phyloP scores from a whole-genome alignment of 2,888 invertebrate genomes.

The Dermolepida albohirtum region DNA sequence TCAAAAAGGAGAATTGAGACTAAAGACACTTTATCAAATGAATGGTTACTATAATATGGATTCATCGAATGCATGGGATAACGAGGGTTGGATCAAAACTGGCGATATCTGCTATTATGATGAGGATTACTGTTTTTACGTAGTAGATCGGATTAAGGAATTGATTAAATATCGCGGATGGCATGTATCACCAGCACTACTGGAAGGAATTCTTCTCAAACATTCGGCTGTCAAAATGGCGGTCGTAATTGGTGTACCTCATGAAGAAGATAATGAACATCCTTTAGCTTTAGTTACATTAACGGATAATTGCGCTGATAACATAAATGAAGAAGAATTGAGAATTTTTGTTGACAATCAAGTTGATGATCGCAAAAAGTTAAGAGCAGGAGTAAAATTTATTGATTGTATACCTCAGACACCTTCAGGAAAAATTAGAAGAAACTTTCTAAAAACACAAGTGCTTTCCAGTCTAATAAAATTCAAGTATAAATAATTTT shows the following conservation, averaged over 20 bases:
- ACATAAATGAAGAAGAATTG: conserved; percentile 52
- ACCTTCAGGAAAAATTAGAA: conserved; percentile 59
- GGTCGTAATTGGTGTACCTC: conserved; percentile 57
- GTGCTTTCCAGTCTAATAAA: no score
- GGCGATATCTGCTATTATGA: conserved; percentile 69
- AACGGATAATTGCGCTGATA: conserved; percentile 37
- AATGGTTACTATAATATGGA: conserved; percentile 67
- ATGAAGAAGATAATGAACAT: conserved; percentile 59
- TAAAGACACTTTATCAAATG: conserved; percentile 62
- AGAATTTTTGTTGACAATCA: conserved; percentile 54
- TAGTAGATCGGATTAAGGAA: conserved; percentile 67
- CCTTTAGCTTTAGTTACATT: conserved; percentile 55
- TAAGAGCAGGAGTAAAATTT: conserved; percentile 59
- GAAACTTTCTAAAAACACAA: conserved; percentile 18
- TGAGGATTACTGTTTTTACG: conserved; percentile 64
- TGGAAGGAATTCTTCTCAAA: conserved; percentile 54
- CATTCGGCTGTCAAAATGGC: conserved; percentile 56
- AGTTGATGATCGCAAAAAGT: conserved; percentile 56
- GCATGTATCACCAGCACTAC: conserved; percentile 63
- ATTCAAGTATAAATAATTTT: no score
- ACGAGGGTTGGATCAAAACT: conserved; percentile 67
- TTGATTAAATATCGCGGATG: conserved; percentile 66
- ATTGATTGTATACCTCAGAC: conserved; percentile 56
- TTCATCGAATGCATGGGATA: conserved; percentile 63
- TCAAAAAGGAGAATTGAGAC: conserved; percentile 67